Evolutionary conservation across 2,888 invertebrate genomes (phyloP).

Genomic region (Rambutsinella grinnellia): DNA sequence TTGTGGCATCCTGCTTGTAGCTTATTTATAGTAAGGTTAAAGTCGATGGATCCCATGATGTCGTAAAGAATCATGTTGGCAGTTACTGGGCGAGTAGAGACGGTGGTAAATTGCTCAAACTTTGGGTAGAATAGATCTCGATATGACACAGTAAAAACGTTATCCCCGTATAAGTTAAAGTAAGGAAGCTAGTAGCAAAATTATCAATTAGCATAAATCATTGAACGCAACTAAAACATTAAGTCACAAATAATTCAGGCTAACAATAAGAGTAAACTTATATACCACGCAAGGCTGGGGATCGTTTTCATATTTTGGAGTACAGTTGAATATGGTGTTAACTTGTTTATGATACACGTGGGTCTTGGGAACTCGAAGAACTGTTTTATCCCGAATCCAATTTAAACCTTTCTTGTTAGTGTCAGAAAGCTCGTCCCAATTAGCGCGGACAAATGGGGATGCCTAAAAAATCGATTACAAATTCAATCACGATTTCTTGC

Average conservation of each 20-base stretch:
- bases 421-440: conserved; percentile 8
- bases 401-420: not conserved
- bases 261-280: too few species aligned
- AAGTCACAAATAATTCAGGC: too few species aligned
- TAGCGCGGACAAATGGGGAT: conserved; percentile 33
- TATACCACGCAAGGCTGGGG: too few species aligned
- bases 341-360: conserved; percentile 28
- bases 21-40: conserved; percentile 38
- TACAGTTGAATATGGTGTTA: too few species aligned
- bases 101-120: conserved; percentile 64
- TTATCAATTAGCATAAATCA: too few species aligned
- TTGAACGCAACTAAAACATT: too few species aligned
- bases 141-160: conserved; percentile 59
- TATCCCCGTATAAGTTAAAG: conserved; percentile 42
- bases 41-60: conserved; percentile 40
- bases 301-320: too few species aligned
- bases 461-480: conserved; percentile 7
- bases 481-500: not conserved
- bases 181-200: conserved; percentile 52
- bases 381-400: conserved; percentile 1
- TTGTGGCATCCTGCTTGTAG: conserved; percentile 49
- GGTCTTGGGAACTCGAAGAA: conserved; percentile 5
- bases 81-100: conserved; percentile 51
- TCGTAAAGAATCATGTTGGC: conserved; percentile 64
- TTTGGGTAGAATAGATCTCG: conserved; percentile 56